phyloP scores from a whole-genome alignment of 2,888 invertebrate genomes.

The Rhopalosiphum nymphaeae region DNA sequence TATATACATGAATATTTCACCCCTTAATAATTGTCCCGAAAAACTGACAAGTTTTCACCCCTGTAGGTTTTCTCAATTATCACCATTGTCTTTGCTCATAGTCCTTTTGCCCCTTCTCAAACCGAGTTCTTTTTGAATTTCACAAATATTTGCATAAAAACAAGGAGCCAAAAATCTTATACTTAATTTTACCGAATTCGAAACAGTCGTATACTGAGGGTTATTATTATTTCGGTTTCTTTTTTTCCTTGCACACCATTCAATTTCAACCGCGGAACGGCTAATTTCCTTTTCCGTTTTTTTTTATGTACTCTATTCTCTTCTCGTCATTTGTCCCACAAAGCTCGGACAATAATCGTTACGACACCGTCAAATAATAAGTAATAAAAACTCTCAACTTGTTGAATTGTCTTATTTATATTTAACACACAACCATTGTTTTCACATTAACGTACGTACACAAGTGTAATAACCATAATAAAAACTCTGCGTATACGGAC shows the following conservation, averaged over 20 bases:
- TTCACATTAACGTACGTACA: slow-evolving; percentile 14
- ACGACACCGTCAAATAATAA: slow-evolving; percentile 39
- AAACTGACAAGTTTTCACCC: slow-evolving; percentile 51
- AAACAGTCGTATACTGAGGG: not conserved
- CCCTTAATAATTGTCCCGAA: slow-evolving; percentile 54
- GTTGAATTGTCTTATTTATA: slow-evolving; percentile 48
- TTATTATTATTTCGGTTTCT: slow-evolving; percentile 46
- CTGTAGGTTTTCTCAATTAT: slow-evolving; percentile 59
- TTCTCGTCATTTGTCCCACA: slow-evolving; percentile 44
- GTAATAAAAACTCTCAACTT: slow-evolving; percentile 51
- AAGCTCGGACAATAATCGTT: slow-evolving; percentile 57
- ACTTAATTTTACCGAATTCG: slow-evolving; percentile 35
- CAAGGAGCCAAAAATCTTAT: slow-evolving; percentile 59
- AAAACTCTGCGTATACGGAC: not conserved
- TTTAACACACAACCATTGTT: slow-evolving; percentile 20
- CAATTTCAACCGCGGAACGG: slow-evolving; percentile 55
- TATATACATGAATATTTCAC: slow-evolving; percentile 29
- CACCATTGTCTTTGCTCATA: slow-evolving; percentile 51
- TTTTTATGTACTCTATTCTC: slow-evolving; percentile 26
- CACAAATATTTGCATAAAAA: slow-evolving; percentile 64
- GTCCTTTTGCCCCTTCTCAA: slow-evolving; percentile 23
- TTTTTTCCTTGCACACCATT: slow-evolving; percentile 19
- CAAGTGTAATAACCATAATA: slow-evolving; percentile 16
- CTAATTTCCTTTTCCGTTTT: slow-evolving; percentile 47
- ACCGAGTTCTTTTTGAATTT: not conserved